These are phyloP conservation scores for Thecocarcelia acutangulata DNA, from an alignment of 2,888 invertebrate genomes.

Conservation along the genomic window DNA sequence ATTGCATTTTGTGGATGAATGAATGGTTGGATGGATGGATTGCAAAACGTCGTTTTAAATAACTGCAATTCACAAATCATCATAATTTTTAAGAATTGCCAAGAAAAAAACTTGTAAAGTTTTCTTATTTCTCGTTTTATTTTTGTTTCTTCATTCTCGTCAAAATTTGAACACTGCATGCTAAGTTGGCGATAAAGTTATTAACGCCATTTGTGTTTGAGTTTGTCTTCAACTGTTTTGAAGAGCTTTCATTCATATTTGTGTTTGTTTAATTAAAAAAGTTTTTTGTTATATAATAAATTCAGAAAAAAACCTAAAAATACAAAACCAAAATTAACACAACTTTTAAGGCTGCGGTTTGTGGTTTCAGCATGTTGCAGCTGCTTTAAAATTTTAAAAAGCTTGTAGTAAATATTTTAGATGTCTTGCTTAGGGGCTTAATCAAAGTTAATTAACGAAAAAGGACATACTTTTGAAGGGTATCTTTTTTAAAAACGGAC, in stretches of 20 bases:
- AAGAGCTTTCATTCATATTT: neutral
- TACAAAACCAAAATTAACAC: too few relatives aligned
- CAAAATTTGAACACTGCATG: conserved; percentile 12
- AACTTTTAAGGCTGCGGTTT: too few relatives aligned
- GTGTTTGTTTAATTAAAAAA: conserved; percentile 11
- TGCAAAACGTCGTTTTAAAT: conserved; percentile 13
- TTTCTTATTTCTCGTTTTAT: neutral
- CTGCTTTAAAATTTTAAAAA: too few relatives aligned
- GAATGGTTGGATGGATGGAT: neutral
- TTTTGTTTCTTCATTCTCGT: neutral
- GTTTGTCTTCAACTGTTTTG: neutral
- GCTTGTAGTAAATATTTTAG: too few relatives aligned
- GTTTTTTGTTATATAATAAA: conserved; percentile 1
- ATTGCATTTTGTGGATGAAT: conserved; percentile 13
- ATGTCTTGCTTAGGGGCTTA: too few relatives aligned
- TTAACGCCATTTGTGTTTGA: neutral
- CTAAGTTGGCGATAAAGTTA: conserved; percentile 10
- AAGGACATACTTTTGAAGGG: too few relatives aligned
- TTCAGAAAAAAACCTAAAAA: too few relatives aligned
- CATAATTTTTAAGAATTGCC: conserved; percentile 7
- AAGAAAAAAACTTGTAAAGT: conserved; percentile 3
- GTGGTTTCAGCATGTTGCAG: too few relatives aligned
- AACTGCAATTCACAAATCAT: conserved; percentile 42
- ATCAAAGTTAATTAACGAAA: too few relatives aligned
- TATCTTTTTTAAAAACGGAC: too few relatives aligned